Evolutionary conservation across 2,113 vertebrate species (phyloP), one percentile per base, ranked within the genome.

Genomic region (Leucosticte australis): DNA sequence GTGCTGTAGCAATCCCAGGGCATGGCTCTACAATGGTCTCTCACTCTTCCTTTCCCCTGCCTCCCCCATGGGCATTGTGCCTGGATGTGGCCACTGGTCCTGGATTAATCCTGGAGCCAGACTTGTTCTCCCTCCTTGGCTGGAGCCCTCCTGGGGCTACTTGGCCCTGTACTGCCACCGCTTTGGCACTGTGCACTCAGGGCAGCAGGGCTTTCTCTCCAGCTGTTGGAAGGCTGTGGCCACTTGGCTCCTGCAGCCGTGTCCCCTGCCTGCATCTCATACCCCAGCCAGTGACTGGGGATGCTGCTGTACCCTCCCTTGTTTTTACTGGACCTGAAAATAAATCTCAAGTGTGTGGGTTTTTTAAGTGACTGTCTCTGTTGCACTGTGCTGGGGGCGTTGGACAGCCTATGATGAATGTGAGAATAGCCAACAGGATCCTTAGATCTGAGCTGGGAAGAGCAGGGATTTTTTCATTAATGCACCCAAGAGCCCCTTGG

Each of bases 101-200:
- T 87, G 80, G 42, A 17, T 0, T 8, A 31, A 39, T 63, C 30
- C 15, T 7, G 19, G 76, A 30, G 75, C 55, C 28, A 23, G 70
- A 26, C 26, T 31, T 73, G 59, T 14, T 18, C 23, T 73, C 24
- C 9, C 27, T 0, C 1, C 28, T 53, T 4, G 10, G 6, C 18
- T 52, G 73, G 73, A 64, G 44, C 23, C 21, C 41, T 62, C 26
- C 70, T 60, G 83, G 35, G 18, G 10, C 57, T 23, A 0, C 16
- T 18, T 0, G 1, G 44, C 12, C 41, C 26, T 0, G 0, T 19
- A 2, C 13, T 35, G 49, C 30, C 49, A 5, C 47, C 0, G 4
- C 37, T 47, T 23, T 2, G 3, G 78, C 74, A 5, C 35, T 0
- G 11, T 5, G 9, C 65, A 1, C 69, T 44, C 41, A 1, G 0